Conservation (phyloP, 2,797 vertebrate genomes). For the Denticeps clupeoides region DNA sequence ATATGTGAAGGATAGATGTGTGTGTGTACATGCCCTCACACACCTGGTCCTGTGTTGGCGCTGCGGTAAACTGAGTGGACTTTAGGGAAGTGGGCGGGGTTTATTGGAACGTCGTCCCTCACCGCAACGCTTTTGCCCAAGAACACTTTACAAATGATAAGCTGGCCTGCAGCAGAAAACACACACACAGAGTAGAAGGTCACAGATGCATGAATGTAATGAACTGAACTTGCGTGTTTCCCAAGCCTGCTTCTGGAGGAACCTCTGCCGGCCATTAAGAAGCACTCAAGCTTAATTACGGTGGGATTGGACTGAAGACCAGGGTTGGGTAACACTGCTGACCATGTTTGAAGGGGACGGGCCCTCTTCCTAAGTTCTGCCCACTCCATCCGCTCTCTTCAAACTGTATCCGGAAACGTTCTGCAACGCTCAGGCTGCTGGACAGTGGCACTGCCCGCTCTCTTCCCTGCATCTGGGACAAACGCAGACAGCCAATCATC, state of each 20-base stretch:
- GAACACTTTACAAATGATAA: slow-evolving; percentile 69
- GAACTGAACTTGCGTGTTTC: too few relatives aligned
- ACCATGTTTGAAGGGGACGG: slow-evolving; percentile 49
- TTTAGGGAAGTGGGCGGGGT: slow-evolving; percentile 46
- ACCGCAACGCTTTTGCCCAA: slow-evolving; percentile 57
- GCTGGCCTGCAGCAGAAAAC: slow-evolving; percentile 48
- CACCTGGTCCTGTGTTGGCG: slow-evolving; percentile 25
- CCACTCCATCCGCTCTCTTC: slow-evolving; percentile 28
- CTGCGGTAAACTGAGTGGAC: slow-evolving; percentile 63
- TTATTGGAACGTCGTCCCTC: slow-evolving; percentile 39
- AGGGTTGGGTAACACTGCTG: background rate
- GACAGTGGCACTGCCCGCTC: slow-evolving; percentile 54
- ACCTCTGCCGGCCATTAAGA: too few relatives aligned
- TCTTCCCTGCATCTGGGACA: slow-evolving; percentile 42
- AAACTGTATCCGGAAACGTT: slow-evolving; percentile 57
- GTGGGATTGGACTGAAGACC: background rate
- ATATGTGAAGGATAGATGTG: slow-evolving; percentile 1
- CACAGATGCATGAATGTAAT: background rate
- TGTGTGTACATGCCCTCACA: slow-evolving; percentile 4
- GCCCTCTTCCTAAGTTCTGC: slow-evolving; percentile 31
- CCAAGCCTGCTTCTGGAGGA: too few relatives aligned
- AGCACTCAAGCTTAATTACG: too few relatives aligned
- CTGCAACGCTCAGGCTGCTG: slow-evolving; percentile 62
- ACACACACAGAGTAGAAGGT: background rate
- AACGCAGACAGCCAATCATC: slow-evolving; percentile 15